Conservation (phyloP, 2,888 invertebrate species). For the Oscheius sp. region DNA sequence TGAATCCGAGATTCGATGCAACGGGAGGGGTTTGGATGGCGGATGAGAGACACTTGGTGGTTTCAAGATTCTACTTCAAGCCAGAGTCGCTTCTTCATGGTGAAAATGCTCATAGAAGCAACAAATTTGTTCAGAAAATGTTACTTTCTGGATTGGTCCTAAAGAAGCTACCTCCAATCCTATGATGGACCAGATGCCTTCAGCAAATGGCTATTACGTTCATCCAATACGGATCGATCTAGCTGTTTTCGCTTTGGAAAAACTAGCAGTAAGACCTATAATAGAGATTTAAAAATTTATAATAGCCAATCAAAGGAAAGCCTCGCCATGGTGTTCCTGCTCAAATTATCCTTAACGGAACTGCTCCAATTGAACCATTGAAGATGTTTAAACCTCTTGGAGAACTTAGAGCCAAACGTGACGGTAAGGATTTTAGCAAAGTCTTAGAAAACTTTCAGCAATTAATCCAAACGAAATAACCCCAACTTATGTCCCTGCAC, state of each 20-base stretch:
- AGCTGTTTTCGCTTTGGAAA: slow-evolving; percentile 54
- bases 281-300: not conserved
- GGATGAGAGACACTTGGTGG: slow-evolving; percentile 61
- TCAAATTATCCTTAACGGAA: slow-evolving; percentile 36
- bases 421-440: not conserved
- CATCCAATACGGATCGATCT: slow-evolving; percentile 62
- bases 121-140: slow-evolving; percentile 60
- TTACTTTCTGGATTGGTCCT: slow-evolving; percentile 70
- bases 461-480: slow-evolving; percentile 19
- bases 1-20: slow-evolving; percentile 38
- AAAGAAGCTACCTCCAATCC: slow-evolving; percentile 47
- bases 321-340: slow-evolving; percentile 37
- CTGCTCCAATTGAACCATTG: slow-evolving; percentile 33
- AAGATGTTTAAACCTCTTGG: slow-evolving; percentile 8
- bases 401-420: not conserved
- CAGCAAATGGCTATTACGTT: slow-evolving; percentile 66
- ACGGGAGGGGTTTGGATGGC: slow-evolving; percentile 67
- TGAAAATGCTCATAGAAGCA: slow-evolving; percentile 13
- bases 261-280: slow-evolving; percentile 36
- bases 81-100: slow-evolving; percentile 57
- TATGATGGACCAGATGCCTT: slow-evolving; percentile 63
- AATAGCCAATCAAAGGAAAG: slow-evolving; percentile 47
- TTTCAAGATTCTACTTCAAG: slow-evolving; percentile 69
- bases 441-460: slow-evolving; percentile 8
- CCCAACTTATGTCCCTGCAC: slow-evolving; percentile 27